Evolutionary conservation across 2,888 invertebrate genomes (phyloP).

Genomic region (Cephus rjabovi): DNA sequence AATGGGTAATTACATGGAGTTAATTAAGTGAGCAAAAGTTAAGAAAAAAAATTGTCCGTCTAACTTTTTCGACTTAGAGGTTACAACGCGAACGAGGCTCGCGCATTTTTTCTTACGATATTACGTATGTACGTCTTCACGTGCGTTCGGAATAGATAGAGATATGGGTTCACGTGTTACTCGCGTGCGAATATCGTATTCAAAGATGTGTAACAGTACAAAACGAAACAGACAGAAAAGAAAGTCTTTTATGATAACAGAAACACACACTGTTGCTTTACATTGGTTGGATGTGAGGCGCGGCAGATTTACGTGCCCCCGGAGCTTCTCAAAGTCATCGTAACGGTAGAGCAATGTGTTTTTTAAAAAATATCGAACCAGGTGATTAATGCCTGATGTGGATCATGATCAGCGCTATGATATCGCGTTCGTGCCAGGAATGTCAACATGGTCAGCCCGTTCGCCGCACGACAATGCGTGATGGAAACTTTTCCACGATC

Average conservation of each 20-base stretch:
- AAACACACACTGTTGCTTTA: not conserved
- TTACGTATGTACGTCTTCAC: not conserved
- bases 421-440: not conserved
- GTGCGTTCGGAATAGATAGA: not conserved
- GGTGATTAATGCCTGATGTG: not conserved
- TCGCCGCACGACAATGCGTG: slow-evolving; percentile 36
- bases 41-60: not conserved
- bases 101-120: not conserved
- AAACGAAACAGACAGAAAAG: not conserved
- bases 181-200: not conserved
- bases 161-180: not conserved
- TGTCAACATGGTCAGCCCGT: not conserved
- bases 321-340: not conserved
- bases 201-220: not conserved
- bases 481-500: slow-evolving; percentile 49
- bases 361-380: not conserved
- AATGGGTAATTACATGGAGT: not conserved
- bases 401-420: not conserved
- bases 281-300: not conserved
- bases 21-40: not conserved
- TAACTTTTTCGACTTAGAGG: not conserved
- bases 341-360: not conserved
- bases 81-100: not conserved
- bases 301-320: not conserved
- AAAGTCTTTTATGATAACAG: not conserved